Evolutionary conservation across 1,140 invertebrate species (phyloP).

Genomic region (Reticulitermes speratus): DNA sequence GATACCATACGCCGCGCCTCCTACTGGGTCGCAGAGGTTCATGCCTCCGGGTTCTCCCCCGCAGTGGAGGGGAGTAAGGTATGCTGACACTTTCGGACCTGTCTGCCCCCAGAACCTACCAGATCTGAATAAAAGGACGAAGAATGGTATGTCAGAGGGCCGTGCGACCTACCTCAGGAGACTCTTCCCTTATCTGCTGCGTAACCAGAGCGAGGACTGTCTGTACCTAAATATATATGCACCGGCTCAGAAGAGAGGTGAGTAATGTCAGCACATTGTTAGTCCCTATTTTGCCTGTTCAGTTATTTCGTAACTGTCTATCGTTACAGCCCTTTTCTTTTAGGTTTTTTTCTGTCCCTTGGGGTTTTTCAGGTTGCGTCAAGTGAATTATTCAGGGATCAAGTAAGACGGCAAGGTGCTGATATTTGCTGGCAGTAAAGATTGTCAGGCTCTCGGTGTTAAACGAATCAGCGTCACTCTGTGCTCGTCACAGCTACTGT

Average conservation of each 20-base stretch:
- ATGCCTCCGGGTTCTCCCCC: slow-evolving; percentile 77
- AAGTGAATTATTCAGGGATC: too few species aligned
- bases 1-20: slow-evolving; percentile 90
- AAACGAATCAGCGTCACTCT: not conserved
- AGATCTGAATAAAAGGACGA: slow-evolving; percentile 53
- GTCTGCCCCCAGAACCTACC: slow-evolving; percentile 83
- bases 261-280: not conserved
- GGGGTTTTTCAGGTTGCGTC: not conserved
- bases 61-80: slow-evolving; percentile 68
- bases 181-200: slow-evolving; percentile 65
- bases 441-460: too few species aligned
- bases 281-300: slow-evolving; percentile 41
- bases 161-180: slow-evolving; percentile 67
- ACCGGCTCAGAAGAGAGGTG: slow-evolving; percentile 62
- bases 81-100: slow-evolving; percentile 71
- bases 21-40: slow-evolving; percentile 75
- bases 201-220: slow-evolving; percentile 87
- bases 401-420: too few species aligned
- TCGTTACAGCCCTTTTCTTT: not conserved
- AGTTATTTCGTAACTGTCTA: too few species aligned
- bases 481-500: too few species aligned
- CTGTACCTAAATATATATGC: slow-evolving; percentile 91
- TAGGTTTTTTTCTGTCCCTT: not conserved
- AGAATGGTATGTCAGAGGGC: slow-evolving; percentile 57
- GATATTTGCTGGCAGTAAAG: too few species aligned